Conservation (phyloP, 2,113 vertebrate species). For the Calonectris borealis region DNA sequence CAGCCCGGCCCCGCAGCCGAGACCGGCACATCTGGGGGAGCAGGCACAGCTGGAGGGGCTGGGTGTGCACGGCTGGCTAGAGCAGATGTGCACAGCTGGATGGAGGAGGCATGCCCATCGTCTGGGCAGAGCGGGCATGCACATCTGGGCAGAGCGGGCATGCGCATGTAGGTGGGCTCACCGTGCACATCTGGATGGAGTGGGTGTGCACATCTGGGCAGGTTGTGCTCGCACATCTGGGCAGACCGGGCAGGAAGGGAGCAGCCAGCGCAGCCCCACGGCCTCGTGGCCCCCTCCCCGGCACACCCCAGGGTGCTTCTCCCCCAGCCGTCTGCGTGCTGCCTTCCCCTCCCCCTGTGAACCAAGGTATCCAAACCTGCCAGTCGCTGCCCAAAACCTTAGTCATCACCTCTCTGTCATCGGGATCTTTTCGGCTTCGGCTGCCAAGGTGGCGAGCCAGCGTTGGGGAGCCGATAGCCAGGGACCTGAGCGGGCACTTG, state of each 20-base stretch:
- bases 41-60: background rate
- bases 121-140: rapidly evolving
- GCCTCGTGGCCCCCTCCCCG: rapidly evolving
- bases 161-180: background rate
- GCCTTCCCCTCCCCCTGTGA: rapidly evolving
- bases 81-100: background rate
- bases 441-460: background rate
- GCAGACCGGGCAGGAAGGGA: background rate
- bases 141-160: background rate
- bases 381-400: background rate
- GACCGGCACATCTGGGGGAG: background rate
- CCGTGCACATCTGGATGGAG: background rate
- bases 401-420: rapidly evolving
- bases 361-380: background rate
- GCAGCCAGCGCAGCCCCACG: background rate
- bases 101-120: too few species aligned
- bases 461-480: rapidly evolving
- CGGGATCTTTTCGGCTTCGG: rapidly evolving
- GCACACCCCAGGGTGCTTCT: background rate
- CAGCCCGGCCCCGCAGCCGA: background rate
- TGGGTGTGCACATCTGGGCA: background rate
- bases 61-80: background rate
- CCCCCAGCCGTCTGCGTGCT: rapidly evolving
- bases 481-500: rapidly evolving
- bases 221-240: background rate